Percentiles rank a stretch among this genome's conserved stretches.
Conservation (phyloP, 2,797 vertebrate species). For the Danio choprae region DNA sequence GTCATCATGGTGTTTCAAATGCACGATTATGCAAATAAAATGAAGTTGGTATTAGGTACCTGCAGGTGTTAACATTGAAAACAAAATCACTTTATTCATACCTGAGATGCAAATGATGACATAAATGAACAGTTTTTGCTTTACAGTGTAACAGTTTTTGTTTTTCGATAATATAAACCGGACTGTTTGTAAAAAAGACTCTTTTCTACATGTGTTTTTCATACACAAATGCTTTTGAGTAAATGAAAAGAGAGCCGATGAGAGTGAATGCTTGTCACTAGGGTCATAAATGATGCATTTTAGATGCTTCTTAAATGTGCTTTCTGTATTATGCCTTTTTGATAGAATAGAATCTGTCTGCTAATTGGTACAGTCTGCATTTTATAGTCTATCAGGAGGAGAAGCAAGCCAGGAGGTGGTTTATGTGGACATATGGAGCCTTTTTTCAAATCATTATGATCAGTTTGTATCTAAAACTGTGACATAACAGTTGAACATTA, state of each 20-base stretch:
- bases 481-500: background rate
- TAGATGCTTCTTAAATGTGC: background rate
- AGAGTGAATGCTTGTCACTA: background rate
- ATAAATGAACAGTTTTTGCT: background rate
- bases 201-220: background rate
- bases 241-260: background rate
- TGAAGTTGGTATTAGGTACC: constrained; percentile 66
- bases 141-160: background rate
- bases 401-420: background rate
- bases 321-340: background rate
- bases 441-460: background rate
- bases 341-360: background rate
- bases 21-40: constrained; percentile 70
- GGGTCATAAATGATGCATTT: background rate
- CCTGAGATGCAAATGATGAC: constrained; percentile 76
- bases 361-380: background rate
- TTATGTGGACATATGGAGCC: background rate
- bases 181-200: background rate
- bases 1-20: constrained; percentile 73
- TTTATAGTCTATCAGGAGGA: background rate
- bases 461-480: background rate
- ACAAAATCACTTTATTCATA: constrained; percentile 63
- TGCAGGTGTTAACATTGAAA: constrained; percentile 63
- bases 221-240: background rate
- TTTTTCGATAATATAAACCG: background rate